Conservation (phyloP, 2,113 vertebrate species). For the Eonycteris spelaea region DNA sequence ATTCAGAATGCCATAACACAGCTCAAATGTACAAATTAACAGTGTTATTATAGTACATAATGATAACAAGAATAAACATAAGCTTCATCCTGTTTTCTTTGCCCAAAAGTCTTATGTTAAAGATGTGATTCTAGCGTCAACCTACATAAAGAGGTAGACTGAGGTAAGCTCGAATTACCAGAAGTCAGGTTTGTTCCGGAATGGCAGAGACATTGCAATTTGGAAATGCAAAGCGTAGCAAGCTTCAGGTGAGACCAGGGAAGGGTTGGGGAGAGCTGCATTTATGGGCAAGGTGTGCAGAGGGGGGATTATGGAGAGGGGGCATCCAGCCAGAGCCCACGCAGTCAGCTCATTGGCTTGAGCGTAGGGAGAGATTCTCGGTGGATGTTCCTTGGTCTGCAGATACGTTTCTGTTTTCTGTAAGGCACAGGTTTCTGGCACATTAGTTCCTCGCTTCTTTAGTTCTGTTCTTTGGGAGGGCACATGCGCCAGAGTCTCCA, state of each 20-base stretch:
- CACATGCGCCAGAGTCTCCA: neutral
- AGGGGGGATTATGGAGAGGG: neutral
- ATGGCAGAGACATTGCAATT: neutral
- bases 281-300: neutral
- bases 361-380: neutral
- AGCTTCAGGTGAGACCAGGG: neutral
- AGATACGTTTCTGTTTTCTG: neutral
- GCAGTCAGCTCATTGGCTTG: neutral
- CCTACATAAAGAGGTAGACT: neutral
- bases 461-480: neutral
- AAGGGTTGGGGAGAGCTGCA: neutral
- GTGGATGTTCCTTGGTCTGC: neutral
- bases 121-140: neutral
- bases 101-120: slow-evolving; percentile 24
- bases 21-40: slow-evolving; percentile 35
- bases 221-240: neutral
- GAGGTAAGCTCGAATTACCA: neutral
- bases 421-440: neutral
- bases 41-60: slow-evolving; percentile 20
- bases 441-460: neutral
- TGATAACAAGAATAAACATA: slow-evolving; percentile 37
- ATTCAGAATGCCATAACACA: slow-evolving; percentile 46
- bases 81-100: slow-evolving; percentile 28
- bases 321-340: neutral
- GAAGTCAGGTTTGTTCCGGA: neutral